Evolutionary conservation across 2,113 vertebrate genomes (phyloP), one percentile per base, ranked within the genome.

Genomic region (Ginglymostoma cirratum): DNA sequence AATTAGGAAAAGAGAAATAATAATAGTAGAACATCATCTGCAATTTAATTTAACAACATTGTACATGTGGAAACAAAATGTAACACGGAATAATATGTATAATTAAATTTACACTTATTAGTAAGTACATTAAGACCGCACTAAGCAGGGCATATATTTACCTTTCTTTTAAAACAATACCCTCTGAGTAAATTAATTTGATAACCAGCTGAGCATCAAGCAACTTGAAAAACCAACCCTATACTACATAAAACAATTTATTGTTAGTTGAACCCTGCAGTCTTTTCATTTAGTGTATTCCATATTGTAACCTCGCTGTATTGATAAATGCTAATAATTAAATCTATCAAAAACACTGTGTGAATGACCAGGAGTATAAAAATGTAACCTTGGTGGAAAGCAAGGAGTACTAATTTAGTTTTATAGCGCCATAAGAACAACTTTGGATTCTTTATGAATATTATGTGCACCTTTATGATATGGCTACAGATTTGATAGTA

Each of bases 21-120:
- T 72, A 34, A 94, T 94, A 27, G 30, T 72, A 52, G 42, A 95
- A 72, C 72, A 70, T 24, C 67, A 45, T 76, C 42, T 72, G 94
- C 67, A 94, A 42, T 67, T 94, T 94, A 72, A 95, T 95, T 45
- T 95, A 45, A 45, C n/a, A 67, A 94, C 21, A 12, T 67, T 69
- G 92, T 48, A 70, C 38, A 70, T 14, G 42, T 34, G 24, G 66
- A 94, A 94, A 94, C 66, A 67, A 94, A 94, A 70, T 70, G 69
- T 94, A 94, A 70, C 17, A 94, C 93, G 48, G 90, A n/a, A 67
- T 52, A 90, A 67, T 94, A 45, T 48, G 38, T 45, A 27, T 70
- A 94, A 94, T 94, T 45, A 94, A 94, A 94, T 70, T 70, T 94
- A 48, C 67, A 15, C 38, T 69, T 94, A 48, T 70, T 94, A 70